Base-by-base conservation (phyloP, 2,113 vertebrate species). In the Agelaius phoeniceus region DNA sequence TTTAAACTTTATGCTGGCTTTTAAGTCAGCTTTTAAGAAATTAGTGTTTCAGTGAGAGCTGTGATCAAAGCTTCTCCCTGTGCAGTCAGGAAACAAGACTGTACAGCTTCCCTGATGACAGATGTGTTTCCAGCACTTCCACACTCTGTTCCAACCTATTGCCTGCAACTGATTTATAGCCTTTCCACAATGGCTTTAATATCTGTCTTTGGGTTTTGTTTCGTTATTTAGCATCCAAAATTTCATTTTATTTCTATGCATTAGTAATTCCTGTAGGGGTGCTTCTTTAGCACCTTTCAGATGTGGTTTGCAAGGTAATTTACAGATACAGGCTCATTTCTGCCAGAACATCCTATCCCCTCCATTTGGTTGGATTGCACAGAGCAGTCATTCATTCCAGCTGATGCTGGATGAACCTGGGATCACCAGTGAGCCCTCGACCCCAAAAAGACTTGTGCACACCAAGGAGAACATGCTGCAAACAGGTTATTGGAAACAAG, bases 41-140 rank as follows among this genome's bases (percentile, higher is more conserved):
- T 93, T 62, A 93, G 83, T 62, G 69, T 46, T 93, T 81, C 76
- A 65, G 37, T 79, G 83, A 43, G 80, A 96, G 61, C 24, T 46
- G 28, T 93, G 94, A 96, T 97, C 93, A 95, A 96, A 96, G 92
- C 54, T 27, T 19, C 73, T 81, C 39, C 52, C 82, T 65, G 57
- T 75, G 73, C 80, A 84, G 83, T 30, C 37, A 78, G 83, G 82
- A 93, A 90, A 59, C 48, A 68, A 93, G 76, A 88, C n/a, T 92
- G 61, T 63, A 2, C 91, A 95, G 58, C 79, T 78, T 31, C 43
- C 26, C 73, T 72, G 79, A 51, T 84, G 90, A 89, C 37, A 3
- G 88, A 92, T 87, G 86, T 81, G 69, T 82, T 91, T 72, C 77
- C 37, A 78, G 84, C 3, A 6, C 89, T 93, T 84, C 89, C 91